phyloP scores from a whole-genome alignment of 1,140 invertebrate species.

The Conus ventricosus region DNA sequence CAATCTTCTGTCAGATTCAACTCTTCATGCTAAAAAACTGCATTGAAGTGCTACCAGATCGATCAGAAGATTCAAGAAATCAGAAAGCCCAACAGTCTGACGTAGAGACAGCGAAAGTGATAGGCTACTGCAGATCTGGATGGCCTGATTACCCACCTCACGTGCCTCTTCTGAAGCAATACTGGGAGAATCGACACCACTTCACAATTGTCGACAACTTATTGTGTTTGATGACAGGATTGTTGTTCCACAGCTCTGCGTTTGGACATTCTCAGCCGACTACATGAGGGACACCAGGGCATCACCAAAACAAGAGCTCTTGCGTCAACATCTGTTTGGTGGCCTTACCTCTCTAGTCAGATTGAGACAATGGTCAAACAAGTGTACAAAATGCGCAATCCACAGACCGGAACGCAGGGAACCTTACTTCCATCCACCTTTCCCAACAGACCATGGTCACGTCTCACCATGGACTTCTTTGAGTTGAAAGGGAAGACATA shows the following conservation, averaged over 20 bases:
- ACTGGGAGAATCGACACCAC: constrained; percentile 37
- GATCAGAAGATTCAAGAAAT: neutral
- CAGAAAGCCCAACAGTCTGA: neutral
- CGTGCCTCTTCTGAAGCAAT: constrained; percentile 12
- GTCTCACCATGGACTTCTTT: constrained; percentile 56
- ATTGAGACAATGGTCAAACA: constrained; percentile 36
- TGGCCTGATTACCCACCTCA: neutral
- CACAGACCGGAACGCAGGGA: constrained; percentile 14
- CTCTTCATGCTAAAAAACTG: neutral
- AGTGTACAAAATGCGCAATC: constrained; percentile 8
- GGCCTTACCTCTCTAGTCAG: constrained; percentile 35
- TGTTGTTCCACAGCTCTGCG: constrained; percentile 1
- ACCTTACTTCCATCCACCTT: constrained; percentile 66
- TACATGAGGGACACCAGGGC: constrained; percentile 34
- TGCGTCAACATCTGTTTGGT: constrained; percentile 38
- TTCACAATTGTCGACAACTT: constrained; percentile 44
- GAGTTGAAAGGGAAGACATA: constrained; percentile 15
- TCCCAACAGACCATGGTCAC: constrained; percentile 65
- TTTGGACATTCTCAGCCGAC: constrained; percentile 1
- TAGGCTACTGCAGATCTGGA: neutral
- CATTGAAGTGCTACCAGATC: neutral
- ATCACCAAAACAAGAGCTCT: constrained; percentile 23
- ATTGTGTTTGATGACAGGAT: constrained; percentile 22
- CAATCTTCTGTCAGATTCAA: neutral
- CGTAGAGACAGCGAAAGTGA: neutral